phyloP scores from a whole-genome alignment of 35 echinoderm and acorn worm species.

The Apostichopus japonicus region DNA sequence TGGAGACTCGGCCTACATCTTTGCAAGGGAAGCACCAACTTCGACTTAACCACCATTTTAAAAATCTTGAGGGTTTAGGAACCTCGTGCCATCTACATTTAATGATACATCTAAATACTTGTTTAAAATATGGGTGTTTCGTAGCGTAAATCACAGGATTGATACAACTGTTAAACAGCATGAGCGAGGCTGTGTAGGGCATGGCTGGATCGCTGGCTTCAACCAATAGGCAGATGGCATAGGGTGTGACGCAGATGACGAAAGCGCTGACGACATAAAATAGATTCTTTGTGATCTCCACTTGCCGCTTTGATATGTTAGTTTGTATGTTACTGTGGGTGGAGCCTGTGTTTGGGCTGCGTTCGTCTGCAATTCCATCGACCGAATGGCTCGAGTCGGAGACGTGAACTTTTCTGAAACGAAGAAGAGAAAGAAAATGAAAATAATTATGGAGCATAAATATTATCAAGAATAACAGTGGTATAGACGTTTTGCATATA shows the following conservation, averaged over 20 bases:
- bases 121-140: conserved; percentile 84
- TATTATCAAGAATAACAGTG: no score
- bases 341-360: neutral
- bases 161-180: conserved; percentile 80
- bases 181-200: conserved; percentile 72
- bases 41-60: conserved; percentile 32
- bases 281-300: conserved; percentile 84
- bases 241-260: conserved; percentile 78
- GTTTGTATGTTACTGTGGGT: conserved; percentile 32
- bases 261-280: conserved; percentile 82
- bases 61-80: conserved; percentile 60
- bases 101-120: conserved; percentile 67
- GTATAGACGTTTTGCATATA: no score
- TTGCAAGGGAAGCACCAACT: conserved; percentile 40
- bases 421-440: neutral
- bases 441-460: no score
- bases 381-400: neutral
- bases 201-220: conserved; percentile 77
- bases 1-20: conserved; percentile 18
- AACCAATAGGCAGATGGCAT: conserved; percentile 73
- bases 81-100: conserved; percentile 49
- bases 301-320: conserved; percentile 63
- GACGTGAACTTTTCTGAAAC: neutral
- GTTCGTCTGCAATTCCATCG: neutral
- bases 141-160: conserved; percentile 85